phyloP scores from a whole-genome alignment of 2,797 vertebrate genomes.

The Champsocephalus esox region DNA sequence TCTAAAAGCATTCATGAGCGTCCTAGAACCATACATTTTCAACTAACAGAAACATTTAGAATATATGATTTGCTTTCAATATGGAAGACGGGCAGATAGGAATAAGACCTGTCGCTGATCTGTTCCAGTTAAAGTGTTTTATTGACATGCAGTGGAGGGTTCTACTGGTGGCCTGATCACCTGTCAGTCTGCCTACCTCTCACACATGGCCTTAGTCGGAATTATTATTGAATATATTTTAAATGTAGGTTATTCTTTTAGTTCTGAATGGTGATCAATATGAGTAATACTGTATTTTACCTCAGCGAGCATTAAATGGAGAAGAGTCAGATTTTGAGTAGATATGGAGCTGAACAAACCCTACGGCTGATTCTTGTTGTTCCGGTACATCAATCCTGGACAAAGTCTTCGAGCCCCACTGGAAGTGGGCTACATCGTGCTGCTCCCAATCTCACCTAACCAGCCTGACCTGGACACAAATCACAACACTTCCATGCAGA shows the following conservation, averaged over 20 bases:
- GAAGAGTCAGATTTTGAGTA: neutral
- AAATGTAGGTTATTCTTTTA: conserved; percentile 2
- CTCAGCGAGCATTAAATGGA: neutral
- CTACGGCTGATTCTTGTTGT: neutral
- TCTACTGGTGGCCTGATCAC: neutral
- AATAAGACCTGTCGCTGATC: neutral
- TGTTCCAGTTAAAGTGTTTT: neutral
- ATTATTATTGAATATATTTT: conserved; percentile 19
- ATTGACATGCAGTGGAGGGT: neutral
- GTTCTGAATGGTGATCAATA: neutral
- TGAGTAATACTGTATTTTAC: neutral
- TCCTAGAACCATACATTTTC: neutral
- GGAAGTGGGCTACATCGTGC: neutral
- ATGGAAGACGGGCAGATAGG: neutral
- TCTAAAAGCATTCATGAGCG: neutral
- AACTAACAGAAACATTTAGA: conserved; percentile 3
- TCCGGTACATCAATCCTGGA: neutral
- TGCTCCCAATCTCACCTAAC: neutral
- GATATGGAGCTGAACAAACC: neutral
- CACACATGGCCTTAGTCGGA: conserved; percentile 28
- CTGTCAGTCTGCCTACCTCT: conserved; percentile 28
- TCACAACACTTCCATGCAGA: conserved; percentile 9
- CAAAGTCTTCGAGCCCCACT: neutral
- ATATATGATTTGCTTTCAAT: neutral
- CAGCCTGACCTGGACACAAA: neutral